Base-by-base conservation (phyloP, 2,888 invertebrate genomes). In the Thymelicus sylvestris region DNA sequence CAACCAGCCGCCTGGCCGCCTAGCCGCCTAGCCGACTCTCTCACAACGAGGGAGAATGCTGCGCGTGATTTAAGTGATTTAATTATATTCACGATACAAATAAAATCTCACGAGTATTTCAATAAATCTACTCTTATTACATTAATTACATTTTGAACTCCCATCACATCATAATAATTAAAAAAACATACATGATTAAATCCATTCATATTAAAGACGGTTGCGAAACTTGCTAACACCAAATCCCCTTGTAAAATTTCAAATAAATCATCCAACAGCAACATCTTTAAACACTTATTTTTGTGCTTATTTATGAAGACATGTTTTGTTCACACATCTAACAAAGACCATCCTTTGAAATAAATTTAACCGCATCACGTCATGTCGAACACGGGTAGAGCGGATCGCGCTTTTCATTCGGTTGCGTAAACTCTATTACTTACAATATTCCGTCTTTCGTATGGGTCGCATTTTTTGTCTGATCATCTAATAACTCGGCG, bases 401-500 rank as follows among this genome's bases (percentile, higher is more conserved):
- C 78, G 76, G 84, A 82, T 83, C 81, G 76, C 80, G 82, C 80
- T 86, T 84, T 83, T 81, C 80, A 82, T 84, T 81, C 81, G 79
- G 82, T 83, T 87, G 86, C 88, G 85, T 90, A 89, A 86, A 82
- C 86, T 89, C 87, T 84, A 86, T 86, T 87, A 89, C 88, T 87
- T 77, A 81, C 83, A 83, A 82, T 85, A 87, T 86, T 86, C 86
- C 86, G 84, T 89, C 89, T 88, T 86, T 83, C 86, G 87, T 86
- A 88, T 87, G 84, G 81, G 82, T 82, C 83, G 76, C 76, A 80
- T 92, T 92, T 92, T 93, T 91, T 91, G 89, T 89, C 80, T 82
- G 78, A 80, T 82, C 84, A 83, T 86, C 89, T 90, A 90, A 92
- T 90, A 91, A 89, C 90, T 93, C 91, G 87, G 87, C 91, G 86